phyloP scores from a whole-genome alignment of 2,888 invertebrate genomes.

The Scaeva pyrastri region DNA sequence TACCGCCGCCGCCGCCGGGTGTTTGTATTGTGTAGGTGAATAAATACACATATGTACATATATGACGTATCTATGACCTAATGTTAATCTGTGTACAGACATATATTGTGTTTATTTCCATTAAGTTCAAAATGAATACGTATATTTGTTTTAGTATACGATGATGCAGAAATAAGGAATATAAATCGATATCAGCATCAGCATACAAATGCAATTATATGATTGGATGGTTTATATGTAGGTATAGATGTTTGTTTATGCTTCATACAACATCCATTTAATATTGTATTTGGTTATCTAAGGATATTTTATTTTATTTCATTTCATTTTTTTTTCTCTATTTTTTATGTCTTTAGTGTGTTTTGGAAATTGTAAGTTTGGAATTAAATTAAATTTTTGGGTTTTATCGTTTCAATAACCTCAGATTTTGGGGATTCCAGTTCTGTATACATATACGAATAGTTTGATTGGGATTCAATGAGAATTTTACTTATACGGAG shows the following conservation, averaged over 20 bases:
- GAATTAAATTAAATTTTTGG: slow-evolving; percentile 30
- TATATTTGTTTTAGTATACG: slow-evolving; percentile 16
- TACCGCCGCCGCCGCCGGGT: too few species aligned
- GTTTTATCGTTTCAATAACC: slow-evolving; percentile 6
- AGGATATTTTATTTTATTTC: background rate
- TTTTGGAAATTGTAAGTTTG: background rate
- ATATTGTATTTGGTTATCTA: slow-evolving; percentile 9
- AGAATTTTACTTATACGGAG: too few species aligned
- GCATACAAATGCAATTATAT: slow-evolving; percentile 22
- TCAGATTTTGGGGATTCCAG: background rate
- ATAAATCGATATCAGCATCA: slow-evolving; percentile 16
- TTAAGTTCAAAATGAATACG: slow-evolving; percentile 24
- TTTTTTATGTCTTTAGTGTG: background rate
- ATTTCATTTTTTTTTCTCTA: background rate
- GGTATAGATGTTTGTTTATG: background rate
- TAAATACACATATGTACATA: background rate
- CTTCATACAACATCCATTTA: slow-evolving; percentile 8
- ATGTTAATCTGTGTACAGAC: background rate
- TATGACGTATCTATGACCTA: background rate
- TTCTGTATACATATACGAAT: too few species aligned
- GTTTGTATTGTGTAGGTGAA: too few species aligned
- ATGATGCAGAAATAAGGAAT: background rate
- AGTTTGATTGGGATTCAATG: too few species aligned
- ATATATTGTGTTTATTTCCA: slow-evolving; percentile 6
- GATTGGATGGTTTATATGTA: slow-evolving; percentile 9